Conservation (phyloP, 2,888 invertebrate species). For the Heteropelma amictum region DNA sequence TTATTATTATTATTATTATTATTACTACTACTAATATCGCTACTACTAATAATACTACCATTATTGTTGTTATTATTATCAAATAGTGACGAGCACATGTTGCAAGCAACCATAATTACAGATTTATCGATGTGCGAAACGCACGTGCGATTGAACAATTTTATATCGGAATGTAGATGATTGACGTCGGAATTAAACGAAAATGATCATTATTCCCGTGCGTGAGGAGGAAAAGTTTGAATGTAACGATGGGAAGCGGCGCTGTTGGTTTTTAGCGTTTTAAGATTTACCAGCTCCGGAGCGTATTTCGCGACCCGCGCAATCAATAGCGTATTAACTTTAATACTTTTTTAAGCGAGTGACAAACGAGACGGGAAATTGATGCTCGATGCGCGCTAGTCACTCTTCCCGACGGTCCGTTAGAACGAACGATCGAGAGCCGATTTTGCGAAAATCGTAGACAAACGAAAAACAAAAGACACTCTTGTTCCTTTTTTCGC, state of each 20-base stretch:
- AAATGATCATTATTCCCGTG: slow-evolving; percentile 31
- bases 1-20: slow-evolving; percentile 20
- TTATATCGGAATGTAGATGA: slow-evolving; percentile 41
- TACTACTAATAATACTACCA: slow-evolving; percentile 16
- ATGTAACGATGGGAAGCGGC: not conserved
- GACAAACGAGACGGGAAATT: not conserved
- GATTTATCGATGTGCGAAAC: slow-evolving; percentile 30
- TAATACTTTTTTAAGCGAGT: slow-evolving; percentile 51
- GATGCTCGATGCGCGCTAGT: slow-evolving; percentile 45
- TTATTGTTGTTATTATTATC: slow-evolving; percentile 21
- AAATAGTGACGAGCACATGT: slow-evolving; percentile 41
- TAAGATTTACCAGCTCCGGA: slow-evolving; percentile 16
- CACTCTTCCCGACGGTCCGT: slow-evolving; percentile 35
- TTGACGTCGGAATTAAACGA: slow-evolving; percentile 17
- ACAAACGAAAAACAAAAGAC: not conserved
- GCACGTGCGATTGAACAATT: slow-evolving; percentile 51
- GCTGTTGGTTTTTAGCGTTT: slow-evolving; percentile 10
- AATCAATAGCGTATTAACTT: slow-evolving; percentile 40
- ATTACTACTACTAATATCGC: slow-evolving; percentile 18
- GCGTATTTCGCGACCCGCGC: slow-evolving; percentile 36
- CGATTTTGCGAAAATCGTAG: not conserved
- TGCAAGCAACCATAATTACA: slow-evolving; percentile 13
- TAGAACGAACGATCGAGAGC: slow-evolving; percentile 12
- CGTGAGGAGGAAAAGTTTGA: slow-evolving; percentile 6
- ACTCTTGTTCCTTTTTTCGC: not conserved